Conservation (phyloP, 2,797 vertebrate species). For the Megaceryle alcyon region DNA sequence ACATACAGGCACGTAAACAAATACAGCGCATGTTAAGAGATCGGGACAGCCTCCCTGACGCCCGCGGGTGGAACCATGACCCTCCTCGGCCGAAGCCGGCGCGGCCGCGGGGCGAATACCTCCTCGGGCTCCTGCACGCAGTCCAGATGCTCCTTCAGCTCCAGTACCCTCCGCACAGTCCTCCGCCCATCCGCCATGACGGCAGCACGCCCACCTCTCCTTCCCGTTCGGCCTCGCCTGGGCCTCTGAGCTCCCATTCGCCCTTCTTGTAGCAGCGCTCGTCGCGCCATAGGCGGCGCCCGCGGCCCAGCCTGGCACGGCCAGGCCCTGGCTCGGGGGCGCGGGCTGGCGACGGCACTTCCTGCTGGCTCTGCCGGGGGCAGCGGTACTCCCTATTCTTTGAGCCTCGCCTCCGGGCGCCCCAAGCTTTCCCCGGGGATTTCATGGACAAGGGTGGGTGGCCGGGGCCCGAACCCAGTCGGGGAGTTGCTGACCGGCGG, state of each 20-base stretch:
- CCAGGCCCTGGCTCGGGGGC: too few relatives aligned
- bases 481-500: too few relatives aligned
- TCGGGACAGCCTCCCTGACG: accelerated
- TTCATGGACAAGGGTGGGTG: background rate
- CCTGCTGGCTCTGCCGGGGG: accelerated
- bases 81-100: too few relatives aligned
- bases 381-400: accelerated
- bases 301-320: accelerated
- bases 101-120: constrained; percentile 58
- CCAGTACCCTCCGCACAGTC: constrained; percentile 66
- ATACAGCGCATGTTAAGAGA: accelerated
- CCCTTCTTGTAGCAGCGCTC: background rate
- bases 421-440: too few relatives aligned
- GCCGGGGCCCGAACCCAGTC: too few relatives aligned
- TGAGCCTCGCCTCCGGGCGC: too few relatives aligned
- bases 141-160: constrained; percentile 78
- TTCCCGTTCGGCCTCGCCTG: accelerated
- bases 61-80: accelerated
- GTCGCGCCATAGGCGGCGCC: background rate
- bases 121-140: constrained; percentile 65
- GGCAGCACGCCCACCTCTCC: accelerated
- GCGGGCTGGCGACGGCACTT: accelerated
- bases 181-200: constrained; percentile 73
- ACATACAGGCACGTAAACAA: accelerated
- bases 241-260: background rate